phyloP scores from a whole-genome alignment of 2,888 invertebrate species.

The Coenonympha arcania region DNA sequence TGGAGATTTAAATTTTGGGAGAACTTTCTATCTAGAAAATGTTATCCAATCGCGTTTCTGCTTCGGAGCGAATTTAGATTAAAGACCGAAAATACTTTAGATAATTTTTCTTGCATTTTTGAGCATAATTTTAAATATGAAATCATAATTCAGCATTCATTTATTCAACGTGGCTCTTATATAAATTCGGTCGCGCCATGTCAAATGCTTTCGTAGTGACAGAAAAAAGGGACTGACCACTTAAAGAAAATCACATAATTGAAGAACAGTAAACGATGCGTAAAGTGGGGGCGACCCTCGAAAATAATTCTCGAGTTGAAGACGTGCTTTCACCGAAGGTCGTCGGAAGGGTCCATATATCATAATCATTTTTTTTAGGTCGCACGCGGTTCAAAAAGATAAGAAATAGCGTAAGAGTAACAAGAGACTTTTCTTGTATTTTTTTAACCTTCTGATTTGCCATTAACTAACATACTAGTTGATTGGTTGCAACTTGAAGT shows the following conservation, averaged over 20 bases:
- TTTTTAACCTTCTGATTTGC: too few relatives aligned
- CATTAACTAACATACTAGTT: too few relatives aligned
- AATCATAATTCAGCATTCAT: slow-evolving; percentile 7
- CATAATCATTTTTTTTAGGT: too few relatives aligned
- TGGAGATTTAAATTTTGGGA: too few relatives aligned
- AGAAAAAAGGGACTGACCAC: slow-evolving; percentile 63
- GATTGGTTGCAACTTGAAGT: too few relatives aligned
- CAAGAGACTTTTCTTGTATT: slow-evolving; percentile 28
- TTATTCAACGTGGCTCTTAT: slow-evolving; percentile 12
- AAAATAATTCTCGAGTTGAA: slow-evolving; percentile 45
- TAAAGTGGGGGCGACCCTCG: slow-evolving; percentile 58
- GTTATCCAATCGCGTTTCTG: too few relatives aligned
- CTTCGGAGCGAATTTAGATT: too few relatives aligned
- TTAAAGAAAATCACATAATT: slow-evolving; percentile 73
- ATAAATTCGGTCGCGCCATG: slow-evolving; percentile 20
- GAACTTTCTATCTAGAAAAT: too few relatives aligned
- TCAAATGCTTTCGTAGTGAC: slow-evolving; percentile 31
- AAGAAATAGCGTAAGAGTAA: slow-evolving; percentile 40
- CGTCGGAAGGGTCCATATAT: slow-evolving; percentile 54
- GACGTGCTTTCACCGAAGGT: slow-evolving; percentile 58
- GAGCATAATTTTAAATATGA: slow-evolving; percentile 10
- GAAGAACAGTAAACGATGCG: slow-evolving; percentile 71
- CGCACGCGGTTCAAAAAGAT: slow-evolving; percentile 46
- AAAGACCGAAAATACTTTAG: too few relatives aligned
- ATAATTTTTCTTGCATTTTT: slow-evolving; percentile 3